A percentile compares a stretch with the other conserved stretches of the same genome.
These are phyloP conservation scores for Drosophila tripunctata DNA, from an alignment of 2,888 invertebrate genomes.

Conservation along the genomic window DNA sequence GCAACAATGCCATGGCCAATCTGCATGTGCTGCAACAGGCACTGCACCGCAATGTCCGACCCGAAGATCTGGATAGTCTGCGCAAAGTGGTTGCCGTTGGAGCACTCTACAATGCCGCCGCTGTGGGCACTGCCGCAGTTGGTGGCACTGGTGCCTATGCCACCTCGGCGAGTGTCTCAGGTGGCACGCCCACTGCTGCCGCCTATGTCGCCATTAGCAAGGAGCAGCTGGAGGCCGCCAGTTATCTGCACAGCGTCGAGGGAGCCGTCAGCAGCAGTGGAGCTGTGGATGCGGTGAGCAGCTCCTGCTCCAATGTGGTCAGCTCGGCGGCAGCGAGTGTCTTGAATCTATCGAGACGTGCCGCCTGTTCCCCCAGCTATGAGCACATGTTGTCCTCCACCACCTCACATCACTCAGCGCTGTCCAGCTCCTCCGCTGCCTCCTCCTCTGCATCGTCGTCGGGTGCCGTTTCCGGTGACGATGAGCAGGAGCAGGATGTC, in stretches of 20 bases:
- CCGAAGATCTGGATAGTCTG: constrained; percentile 80
- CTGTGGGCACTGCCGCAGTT: constrained; percentile 46
- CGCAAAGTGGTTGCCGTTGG: constrained; percentile 81
- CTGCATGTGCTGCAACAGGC: constrained; percentile 79
- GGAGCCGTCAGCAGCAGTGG: constrained; percentile 81
- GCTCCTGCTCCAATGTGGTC: constrained; percentile 59
- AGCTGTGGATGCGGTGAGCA: constrained; percentile 76
- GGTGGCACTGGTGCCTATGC: constrained; percentile 34
- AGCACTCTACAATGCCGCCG: constrained; percentile 58
- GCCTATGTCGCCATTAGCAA: constrained; percentile 53
- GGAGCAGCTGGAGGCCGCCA: constrained; percentile 62
- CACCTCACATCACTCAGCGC: constrained; percentile 83
- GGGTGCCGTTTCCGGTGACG: constrained; percentile 85
- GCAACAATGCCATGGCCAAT: constrained; percentile 58
- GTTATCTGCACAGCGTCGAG: constrained; percentile 61
- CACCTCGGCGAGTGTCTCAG: neutral
- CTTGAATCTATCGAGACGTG: constrained; percentile 88
- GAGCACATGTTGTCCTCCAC: constrained; percentile 88
- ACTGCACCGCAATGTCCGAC: constrained; percentile 68
- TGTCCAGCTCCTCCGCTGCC: constrained; percentile 87
- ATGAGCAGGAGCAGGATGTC: constrained; percentile 84
- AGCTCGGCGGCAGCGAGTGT: constrained; percentile 85
- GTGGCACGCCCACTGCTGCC: constrained; percentile 4
- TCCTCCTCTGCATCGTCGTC: constrained; percentile 85
- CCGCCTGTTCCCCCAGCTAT: constrained; percentile 88